Percentiles rank a stretch among this genome's conserved stretches.
Evolutionary conservation across 2,888 invertebrate genomes (phyloP).

Genomic region (Neria commutata): DNA sequence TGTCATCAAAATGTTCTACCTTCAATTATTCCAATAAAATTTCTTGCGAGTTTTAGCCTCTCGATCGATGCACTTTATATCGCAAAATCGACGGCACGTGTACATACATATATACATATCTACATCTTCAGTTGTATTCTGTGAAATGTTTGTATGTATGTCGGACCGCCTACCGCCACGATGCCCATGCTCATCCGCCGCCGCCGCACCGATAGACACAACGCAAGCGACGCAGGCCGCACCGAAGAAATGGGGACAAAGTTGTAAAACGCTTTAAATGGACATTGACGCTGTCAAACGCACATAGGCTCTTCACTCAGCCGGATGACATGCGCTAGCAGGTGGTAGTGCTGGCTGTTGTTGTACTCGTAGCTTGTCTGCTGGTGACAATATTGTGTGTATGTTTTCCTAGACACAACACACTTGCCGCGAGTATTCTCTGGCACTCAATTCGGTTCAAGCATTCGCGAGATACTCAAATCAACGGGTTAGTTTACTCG

Average conservation of each 20-base stretch:
- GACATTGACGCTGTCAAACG: constrained; percentile 61
- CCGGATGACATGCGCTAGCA: constrained; percentile 56
- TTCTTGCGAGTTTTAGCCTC: constrained; percentile 26
- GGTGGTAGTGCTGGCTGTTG: constrained; percentile 44
- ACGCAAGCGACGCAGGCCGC: background rate
- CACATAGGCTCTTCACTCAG: constrained; percentile 22
- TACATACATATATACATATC: constrained; percentile 15
- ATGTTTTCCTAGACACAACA: too few species aligned
- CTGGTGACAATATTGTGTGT: background rate
- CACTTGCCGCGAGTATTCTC: background rate
- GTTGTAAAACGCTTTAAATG: constrained; percentile 60
- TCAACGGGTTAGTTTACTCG: background rate
- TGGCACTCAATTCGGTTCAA: background rate
- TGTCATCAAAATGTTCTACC: too few species aligned
- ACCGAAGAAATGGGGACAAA: constrained; percentile 54
- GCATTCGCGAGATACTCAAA: background rate
- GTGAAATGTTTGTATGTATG: too few species aligned
- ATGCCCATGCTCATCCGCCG: background rate
- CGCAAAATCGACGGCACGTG: too few species aligned
- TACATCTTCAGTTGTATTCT: too few species aligned
- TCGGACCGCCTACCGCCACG: background rate
- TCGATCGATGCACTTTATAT: constrained; percentile 7
- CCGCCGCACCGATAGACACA: too few species aligned
- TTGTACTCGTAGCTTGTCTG: background rate
- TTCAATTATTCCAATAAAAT: too few species aligned